A percentile compares a stretch with the other conserved stretches of the same genome.
phyloP scores from a whole-genome alignment of 2,113 vertebrate species.

The Pterocles orientalis region DNA sequence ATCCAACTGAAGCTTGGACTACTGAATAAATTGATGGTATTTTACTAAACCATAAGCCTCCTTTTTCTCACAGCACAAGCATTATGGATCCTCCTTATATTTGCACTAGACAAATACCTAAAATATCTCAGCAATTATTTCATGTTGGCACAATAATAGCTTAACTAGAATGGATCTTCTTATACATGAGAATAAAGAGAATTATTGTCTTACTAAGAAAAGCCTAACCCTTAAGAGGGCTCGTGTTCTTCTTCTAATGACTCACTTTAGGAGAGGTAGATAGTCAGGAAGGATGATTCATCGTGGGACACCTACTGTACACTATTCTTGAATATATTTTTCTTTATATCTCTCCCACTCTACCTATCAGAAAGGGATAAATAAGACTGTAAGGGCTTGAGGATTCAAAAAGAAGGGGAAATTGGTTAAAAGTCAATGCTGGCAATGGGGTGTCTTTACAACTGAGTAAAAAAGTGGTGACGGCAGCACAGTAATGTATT shows the following conservation, averaged over 20 bases:
- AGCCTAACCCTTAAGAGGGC: slow-evolving; percentile 44
- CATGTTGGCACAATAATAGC: slow-evolving; percentile 56
- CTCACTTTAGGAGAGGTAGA: slow-evolving; percentile 66
- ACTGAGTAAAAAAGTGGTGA: background rate
- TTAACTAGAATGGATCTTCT: slow-evolving; percentile 38
- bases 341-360: slow-evolving; percentile 64
- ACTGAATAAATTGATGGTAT: background rate
- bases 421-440: slow-evolving; percentile 10
- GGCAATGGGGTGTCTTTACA: background rate
- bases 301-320: slow-evolving; percentile 55
- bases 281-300: slow-evolving; percentile 70
- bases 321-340: slow-evolving; percentile 65
- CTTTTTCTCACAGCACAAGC: background rate
- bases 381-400: slow-evolving; percentile 10
- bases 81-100: slow-evolving; percentile 26
- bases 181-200: slow-evolving; percentile 2
- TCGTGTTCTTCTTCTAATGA: slow-evolving; percentile 65
- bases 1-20: background rate
- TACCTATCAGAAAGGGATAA: slow-evolving; percentile 54
- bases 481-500: background rate
- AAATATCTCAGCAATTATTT: slow-evolving; percentile 56
- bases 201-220: slow-evolving; percentile 64
- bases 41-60: background rate
- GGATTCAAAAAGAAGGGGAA: slow-evolving; percentile 1
- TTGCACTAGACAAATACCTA: slow-evolving; percentile 45